Evolutionary conservation across 2,797 vertebrate species (phyloP), one percentile per base, ranked within the genome.

Genomic region (Chaetodon trifasciatus): DNA sequence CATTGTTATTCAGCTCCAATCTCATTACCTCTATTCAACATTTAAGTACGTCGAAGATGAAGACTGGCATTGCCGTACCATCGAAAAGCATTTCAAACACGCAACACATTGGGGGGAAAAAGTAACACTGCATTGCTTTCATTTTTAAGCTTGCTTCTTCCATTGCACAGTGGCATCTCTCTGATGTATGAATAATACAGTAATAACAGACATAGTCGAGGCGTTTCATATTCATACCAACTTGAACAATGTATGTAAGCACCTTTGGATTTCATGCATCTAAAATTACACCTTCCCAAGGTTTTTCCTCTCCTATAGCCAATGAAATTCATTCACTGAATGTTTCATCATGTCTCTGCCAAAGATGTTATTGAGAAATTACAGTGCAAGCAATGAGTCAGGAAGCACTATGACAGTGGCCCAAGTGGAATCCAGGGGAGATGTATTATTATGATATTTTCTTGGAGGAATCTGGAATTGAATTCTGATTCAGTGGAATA

Each of bases 401-500:
- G 89, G 92, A 92, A 88, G 79, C 67, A 55, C 71, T 44, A 61
- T 81, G 92, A 91, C 85, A 90, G 84, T 80, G 85, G 81, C 83
- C 86, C 60, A 49, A 90, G 91, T 91, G 78, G 83, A 88, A 91
- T 81, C 90, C 86, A 70, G 85, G 86, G 69, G 87, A 94, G 89
- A 91, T 91, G 85, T 88, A 88, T 92, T 92, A 90, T 91, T 89
- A 90, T 83, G 88, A 91, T 93, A 92, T 90, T 94, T 94, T 92
- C 90, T 70, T 82, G 84, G 84, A 76, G 82, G 86, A 92, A 92
- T 92, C 88, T 77, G 76, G 88, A 93, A 94, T 94, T 93, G 89
- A 93, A 94, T 94, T 92, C 92, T 87, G 91, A 94, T 92, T 94
- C 91, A 93, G 89, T 83, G 74, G 91, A 92, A 92, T 93, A 85